Conservation (phyloP, 2,888 invertebrate species). For the Zygogramma bicolorata region DNA sequence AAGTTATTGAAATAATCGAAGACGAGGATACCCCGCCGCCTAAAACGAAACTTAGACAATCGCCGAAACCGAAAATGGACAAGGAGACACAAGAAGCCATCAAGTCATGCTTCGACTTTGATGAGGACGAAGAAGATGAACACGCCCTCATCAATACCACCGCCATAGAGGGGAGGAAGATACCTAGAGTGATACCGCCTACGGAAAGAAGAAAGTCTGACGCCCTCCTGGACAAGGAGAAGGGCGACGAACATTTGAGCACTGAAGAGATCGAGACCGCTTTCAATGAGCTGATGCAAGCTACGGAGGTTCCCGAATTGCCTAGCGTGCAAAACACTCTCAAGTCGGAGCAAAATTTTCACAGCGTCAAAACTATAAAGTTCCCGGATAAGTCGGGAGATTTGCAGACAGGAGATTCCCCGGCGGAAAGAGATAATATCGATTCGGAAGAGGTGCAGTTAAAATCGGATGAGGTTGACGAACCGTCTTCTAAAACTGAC, state of each 20-base stretch:
- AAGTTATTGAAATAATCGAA: neutral
- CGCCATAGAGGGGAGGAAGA: slow-evolving; percentile 71
- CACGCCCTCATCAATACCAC: slow-evolving; percentile 69
- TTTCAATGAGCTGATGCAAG: slow-evolving; percentile 74
- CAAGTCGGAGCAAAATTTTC: slow-evolving; percentile 64
- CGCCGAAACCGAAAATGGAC: slow-evolving; percentile 23
- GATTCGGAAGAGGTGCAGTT: neutral
- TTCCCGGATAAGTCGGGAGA: slow-evolving; percentile 59
- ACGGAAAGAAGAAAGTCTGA: slow-evolving; percentile 61
- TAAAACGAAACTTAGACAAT: neutral
- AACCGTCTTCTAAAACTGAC: slow-evolving; percentile 14
- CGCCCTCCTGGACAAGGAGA: slow-evolving; percentile 33
- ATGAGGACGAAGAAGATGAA: slow-evolving; percentile 79
- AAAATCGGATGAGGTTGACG: neutral
- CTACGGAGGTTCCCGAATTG: slow-evolving; percentile 72
- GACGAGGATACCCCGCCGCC: neutral
- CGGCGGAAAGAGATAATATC: neutral
- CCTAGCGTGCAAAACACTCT: slow-evolving; percentile 68
- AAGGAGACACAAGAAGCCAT: slow-evolving; percentile 45
- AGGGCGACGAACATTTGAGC: slow-evolving; percentile 52
- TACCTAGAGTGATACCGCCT: slow-evolving; percentile 71
- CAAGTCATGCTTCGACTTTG: slow-evolving; percentile 83
- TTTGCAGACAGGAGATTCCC: neutral
- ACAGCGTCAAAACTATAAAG: slow-evolving; percentile 61
- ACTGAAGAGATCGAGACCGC: slow-evolving; percentile 63